Base-by-base conservation (phyloP, 2,888 invertebrate genomes). In the Eupelmus urozonus region DNA sequence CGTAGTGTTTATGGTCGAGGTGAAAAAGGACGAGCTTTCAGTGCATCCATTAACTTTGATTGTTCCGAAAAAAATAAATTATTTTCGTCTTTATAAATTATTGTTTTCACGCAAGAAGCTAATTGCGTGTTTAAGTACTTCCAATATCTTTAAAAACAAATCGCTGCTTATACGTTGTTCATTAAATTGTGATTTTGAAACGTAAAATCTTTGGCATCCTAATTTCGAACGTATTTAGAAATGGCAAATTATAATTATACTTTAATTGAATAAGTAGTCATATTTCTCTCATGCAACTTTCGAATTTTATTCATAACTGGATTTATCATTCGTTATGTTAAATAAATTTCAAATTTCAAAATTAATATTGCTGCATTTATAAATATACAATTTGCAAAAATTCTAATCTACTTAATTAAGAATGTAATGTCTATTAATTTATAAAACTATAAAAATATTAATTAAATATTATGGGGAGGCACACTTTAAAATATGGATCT, bases 51-150 rank as follows among this genome's bases (percentile, higher is more conserved):
- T n/a, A 4, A 2, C 11, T 51, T 29, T 16, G 18, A 11, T 34
- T 25, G n/a, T 69, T 69, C 29, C 42, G 29, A 59, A 27, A 45
- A 59, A 70, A 70, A 70, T 70, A 70, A 45, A 49, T 70, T 69
- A 23, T 69, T 69, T 57, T 57, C 69, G 18, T 57, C 25, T 66
- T 66, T 66, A 16, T 51, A 49, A 65, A 65, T 49, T 23, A n/a
- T 25, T 57, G 25, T 13, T 49, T 42, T 55, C 27, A 25, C 11
- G 3, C 5, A 45, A n/a, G n/a, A n/a, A n/a, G n/a, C 13, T 20
- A 59, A 70, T 27, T 13, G 27, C 25, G 57, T 29, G 25, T n/a
- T 49, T 9, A 29, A 42, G 25, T 20, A n/a, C 42, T 9, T 25
- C 23, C 23, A 7, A 42, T 63, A 25, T 29, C 16, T n/a, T 20